Conservation (phyloP, 2,797 vertebrate genomes). For the Molossus molossus region DNA sequence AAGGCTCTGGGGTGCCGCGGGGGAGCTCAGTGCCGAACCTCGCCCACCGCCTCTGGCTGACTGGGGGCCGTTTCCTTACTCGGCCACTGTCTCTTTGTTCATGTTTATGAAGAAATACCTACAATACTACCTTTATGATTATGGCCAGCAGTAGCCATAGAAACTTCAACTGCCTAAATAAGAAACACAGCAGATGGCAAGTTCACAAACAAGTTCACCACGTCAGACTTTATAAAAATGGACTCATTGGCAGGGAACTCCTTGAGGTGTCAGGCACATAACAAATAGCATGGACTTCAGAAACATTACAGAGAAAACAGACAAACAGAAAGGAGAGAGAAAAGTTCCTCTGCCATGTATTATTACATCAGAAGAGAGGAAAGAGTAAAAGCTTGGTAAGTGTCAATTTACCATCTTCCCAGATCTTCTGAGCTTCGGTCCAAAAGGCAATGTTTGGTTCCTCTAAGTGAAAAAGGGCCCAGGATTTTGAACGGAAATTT, state of each 20-base stretch:
- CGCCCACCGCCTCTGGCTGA: neutral
- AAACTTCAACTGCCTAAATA: neutral
- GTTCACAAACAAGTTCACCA: constrained; percentile 46
- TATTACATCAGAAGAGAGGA: constrained; percentile 8
- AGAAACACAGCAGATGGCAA: neutral
- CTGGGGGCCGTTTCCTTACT: neutral
- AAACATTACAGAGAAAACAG: neutral
- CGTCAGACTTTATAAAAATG: neutral
- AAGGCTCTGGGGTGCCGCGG: neutral
- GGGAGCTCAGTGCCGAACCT: neutral
- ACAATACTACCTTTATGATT: constrained; percentile 1
- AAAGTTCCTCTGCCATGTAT: constrained; percentile 25
- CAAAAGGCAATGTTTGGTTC: constrained; percentile 99
- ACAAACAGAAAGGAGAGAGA: constrained; percentile 17
- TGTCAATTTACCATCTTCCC: constrained; percentile 95
- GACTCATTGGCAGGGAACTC: neutral
- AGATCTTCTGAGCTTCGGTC: constrained; percentile 99
- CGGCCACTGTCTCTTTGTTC: neutral
- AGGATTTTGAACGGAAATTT: constrained; percentile 99
- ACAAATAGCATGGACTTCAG: neutral
- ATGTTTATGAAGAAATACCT: constrained; percentile 27
- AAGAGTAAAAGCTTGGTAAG: constrained; percentile 34
- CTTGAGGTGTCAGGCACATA: neutral
- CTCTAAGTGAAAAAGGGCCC: constrained; percentile 99
- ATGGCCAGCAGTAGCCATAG: neutral